Base-by-base conservation (phyloP, 2,888 invertebrate species). In the Spicauda simplicius region DNA sequence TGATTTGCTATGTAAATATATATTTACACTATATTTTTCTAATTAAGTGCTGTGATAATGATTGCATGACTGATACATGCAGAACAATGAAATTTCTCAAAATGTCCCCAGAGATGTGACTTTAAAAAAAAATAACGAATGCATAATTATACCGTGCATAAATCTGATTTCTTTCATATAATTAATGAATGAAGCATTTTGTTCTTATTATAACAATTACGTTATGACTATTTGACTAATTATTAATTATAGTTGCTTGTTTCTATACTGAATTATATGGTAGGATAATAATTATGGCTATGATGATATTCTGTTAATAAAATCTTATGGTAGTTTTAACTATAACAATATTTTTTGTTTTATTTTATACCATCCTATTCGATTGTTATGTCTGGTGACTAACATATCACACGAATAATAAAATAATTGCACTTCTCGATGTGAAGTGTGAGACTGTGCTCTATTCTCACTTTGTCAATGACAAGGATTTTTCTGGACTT, bases 11-110 rank as follows among this genome's bases (percentile, higher is more conserved):
- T 83, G 82, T 87, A 84, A 80, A 84, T 86, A 25, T 25, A 83
- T 78, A 55, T 63, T 82, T 76, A 82, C 87, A 86, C 86, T 16
- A 18, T 63, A 33, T 52, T 56, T 64, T 84, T 84, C 82, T 25
- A 25, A 25, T 85, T 79, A 83, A 91, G 87, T 90, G 90, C 91
- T 91, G 91, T 91, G 91, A 91, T 91, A 90, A 82, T 74, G 76
- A 74, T 82, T 79, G 77, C 76, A 77, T 81, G 84, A 79, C 77
- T 75, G 72, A 73, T 78, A 80, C 76, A 79, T 85, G 84, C 82
- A 79, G 79, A 80, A 71, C 75, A 77, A 76, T 78, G 69, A 76
- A 80, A 75, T 80, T 80, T 79, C 77, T 79, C 77, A 72, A 77
- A 69, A 71, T 78, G 33, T 64, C 82, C 82, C 83, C 82, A 80